Evolutionary conservation across 1,140 invertebrate genomes (phyloP), one percentile per base, ranked within the genome.

Genomic region (Atta colombica): DNA sequence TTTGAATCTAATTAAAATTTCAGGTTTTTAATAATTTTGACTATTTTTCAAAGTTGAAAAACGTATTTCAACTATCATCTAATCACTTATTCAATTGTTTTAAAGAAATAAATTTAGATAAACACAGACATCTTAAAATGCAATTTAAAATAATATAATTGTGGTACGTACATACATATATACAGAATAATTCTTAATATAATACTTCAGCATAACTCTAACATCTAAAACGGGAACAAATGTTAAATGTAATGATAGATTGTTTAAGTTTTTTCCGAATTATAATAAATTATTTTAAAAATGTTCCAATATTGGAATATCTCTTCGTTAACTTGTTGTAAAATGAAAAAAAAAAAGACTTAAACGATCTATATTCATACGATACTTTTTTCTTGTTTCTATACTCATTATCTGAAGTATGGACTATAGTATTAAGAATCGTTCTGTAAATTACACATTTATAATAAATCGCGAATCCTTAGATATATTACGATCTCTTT

Each of bases 401-500:
- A 10, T 25, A 4, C 12, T 25, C n/a, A 69, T 66, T 5, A 4
- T 45, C n/a, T 69, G 12, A 69, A 69, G 12, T 25, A 25, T 25
- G 1, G 5, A 69, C n/a, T 39, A 18, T 72, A 45, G 45, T 58
- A 25, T 75, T 75, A 60, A 75, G 14, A 74, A 75, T 60, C 31
- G n/a, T 8, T 4, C 35, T 65, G 3, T 77, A 78, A 51, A 84
- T 84, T n/a, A 74, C 18, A 60, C 39, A 61, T 35, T 55, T 82
- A 81, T 71, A 81, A 71, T 69, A 72, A 86, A 80, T 82, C 49
- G 77, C 66, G 63, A 82, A 51, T 75, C 14, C 78, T 84, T 75
- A 84, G 66, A 75, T 31, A 75, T 61, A 49, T 49, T 61, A n/a
- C 25, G 39, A 39, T 66, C 82, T 77, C 63, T 21, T 88, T 74